Evolutionary conservation across 1,140 invertebrate species (phyloP).

Genomic region (Neelides sp.): DNA sequence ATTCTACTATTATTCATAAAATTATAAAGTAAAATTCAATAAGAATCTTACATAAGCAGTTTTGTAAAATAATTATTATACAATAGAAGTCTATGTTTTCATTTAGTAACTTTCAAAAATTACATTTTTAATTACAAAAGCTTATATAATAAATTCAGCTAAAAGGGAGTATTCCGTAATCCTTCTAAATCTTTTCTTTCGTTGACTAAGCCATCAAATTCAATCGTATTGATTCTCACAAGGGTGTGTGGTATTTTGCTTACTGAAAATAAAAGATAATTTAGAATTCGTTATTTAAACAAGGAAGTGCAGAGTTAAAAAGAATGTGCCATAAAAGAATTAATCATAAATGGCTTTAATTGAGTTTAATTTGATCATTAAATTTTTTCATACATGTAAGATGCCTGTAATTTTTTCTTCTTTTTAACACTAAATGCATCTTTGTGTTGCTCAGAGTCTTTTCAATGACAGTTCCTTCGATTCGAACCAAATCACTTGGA

Average conservation of each 20-base stretch:
- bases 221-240: slow-evolving; percentile 58
- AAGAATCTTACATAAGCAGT: too few species aligned
- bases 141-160: too few species aligned
- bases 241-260: slow-evolving; percentile 53
- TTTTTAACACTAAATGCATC: slow-evolving; percentile 57
- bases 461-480: slow-evolving; percentile 77
- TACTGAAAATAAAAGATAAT: slow-evolving; percentile 39
- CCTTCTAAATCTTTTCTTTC: slow-evolving; percentile 39
- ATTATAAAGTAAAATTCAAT: too few species aligned
- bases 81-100: too few species aligned
- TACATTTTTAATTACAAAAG: too few species aligned
- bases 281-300: background rate
- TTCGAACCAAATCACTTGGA: slow-evolving; percentile 54
- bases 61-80: too few species aligned
- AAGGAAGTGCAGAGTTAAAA: slow-evolving; percentile 10
- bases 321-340: slow-evolving; percentile 8
- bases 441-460: slow-evolving; percentile 75
- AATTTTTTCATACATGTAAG: slow-evolving; percentile 49
- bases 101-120: too few species aligned
- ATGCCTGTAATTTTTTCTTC: slow-evolving; percentile 61
- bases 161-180: slow-evolving; percentile 33
- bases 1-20: too few species aligned
- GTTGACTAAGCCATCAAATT: slow-evolving; percentile 38
- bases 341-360: background rate
- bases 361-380: background rate